Percentiles rank a stretch among this genome's conserved stretches.
phyloP scores from a whole-genome alignment of 1,140 invertebrate species.

The Trachelipus rathkii region DNA sequence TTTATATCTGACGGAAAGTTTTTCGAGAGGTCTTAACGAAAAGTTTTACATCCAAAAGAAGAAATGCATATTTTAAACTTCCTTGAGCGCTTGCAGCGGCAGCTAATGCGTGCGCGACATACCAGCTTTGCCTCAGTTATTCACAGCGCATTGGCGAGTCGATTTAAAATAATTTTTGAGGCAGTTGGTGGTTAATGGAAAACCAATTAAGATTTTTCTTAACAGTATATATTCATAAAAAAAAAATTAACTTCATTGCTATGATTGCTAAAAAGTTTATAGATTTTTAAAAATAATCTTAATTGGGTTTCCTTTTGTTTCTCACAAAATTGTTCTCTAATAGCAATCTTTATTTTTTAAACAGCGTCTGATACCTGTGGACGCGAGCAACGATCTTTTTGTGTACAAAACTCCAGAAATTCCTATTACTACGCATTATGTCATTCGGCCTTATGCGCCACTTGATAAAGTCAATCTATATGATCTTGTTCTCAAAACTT shows the following conservation, averaged over 20 bases:
- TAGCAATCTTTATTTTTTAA: conserved; percentile 41
- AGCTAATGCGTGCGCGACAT: background rate
- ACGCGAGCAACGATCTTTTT: conserved; percentile 80
- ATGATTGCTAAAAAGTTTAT: no score
- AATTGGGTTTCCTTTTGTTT: no score
- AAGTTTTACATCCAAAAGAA: no score
- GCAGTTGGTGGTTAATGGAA: conserved; percentile 6
- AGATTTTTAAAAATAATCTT: no score
- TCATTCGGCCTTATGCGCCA: conserved; percentile 66
- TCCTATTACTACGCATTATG: conserved; percentile 67
- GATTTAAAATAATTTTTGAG: background rate
- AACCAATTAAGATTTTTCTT: background rate
- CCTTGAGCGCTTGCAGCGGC: background rate
- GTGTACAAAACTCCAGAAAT: conserved; percentile 79
- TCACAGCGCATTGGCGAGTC: background rate
- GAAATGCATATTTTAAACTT: background rate
- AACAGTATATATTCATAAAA: no score
- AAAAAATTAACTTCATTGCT: no score
- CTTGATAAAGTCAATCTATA: conserved; percentile 33
- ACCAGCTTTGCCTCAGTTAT: background rate
- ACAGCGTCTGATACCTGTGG: conserved; percentile 77
- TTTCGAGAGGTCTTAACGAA: no score
- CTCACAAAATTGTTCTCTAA: no score
- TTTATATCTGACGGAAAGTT: no score
- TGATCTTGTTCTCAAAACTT: conserved; percentile 57